Percentiles rank a stretch among this genome's conserved stretches.
These are phyloP conservation scores for Coptotermes formosanus DNA, from an alignment of 1,140 invertebrate genomes.

Conservation along the genomic window DNA sequence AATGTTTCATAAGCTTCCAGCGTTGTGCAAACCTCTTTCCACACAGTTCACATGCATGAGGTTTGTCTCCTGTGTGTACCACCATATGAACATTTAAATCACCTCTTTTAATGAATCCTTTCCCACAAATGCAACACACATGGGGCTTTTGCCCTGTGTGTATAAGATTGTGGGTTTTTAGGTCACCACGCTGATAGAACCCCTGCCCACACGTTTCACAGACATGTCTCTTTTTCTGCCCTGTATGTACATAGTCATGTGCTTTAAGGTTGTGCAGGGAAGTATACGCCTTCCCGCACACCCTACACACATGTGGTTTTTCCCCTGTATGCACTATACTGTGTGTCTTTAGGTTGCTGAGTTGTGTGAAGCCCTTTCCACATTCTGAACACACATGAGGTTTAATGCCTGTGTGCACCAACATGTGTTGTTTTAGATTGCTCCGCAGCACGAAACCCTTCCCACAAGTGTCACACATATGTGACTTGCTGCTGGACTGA, in stretches of 20 bases:
- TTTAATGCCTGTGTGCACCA: constrained; percentile 41
- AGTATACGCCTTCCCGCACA: constrained; percentile 36
- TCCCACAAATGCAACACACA: constrained; percentile 56
- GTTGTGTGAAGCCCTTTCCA: constrained; percentile 46
- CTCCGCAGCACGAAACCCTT: constrained; percentile 42
- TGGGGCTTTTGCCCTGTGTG: constrained; percentile 59
- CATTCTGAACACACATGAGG: constrained; percentile 46
- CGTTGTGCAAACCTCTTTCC: constrained; percentile 44
- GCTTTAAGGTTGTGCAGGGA: constrained; percentile 22
- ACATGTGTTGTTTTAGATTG: constrained; percentile 38
- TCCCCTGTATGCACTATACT: constrained; percentile 44
- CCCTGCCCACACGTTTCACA: constrained; percentile 64
- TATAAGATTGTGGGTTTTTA: constrained; percentile 56
- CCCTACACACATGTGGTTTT: constrained; percentile 43
- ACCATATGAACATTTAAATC: constrained; percentile 54
- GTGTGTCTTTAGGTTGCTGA: constrained; percentile 46
- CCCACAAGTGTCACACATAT: constrained; percentile 44
- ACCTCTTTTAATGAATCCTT: constrained; percentile 52
- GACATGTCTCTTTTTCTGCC: constrained; percentile 40
- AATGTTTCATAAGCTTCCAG: constrained; percentile 34
- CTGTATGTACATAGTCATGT: constrained; percentile 29
- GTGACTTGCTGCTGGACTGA: constrained; percentile 47
- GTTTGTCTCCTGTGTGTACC: constrained; percentile 55
- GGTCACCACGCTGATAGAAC: constrained; percentile 61
- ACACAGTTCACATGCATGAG: constrained; percentile 52